Evolutionary conservation across 2,113 vertebrate genomes (phyloP), one percentile per base, ranked within the genome.

Genomic region (Oreochromis niloticus): DNA sequence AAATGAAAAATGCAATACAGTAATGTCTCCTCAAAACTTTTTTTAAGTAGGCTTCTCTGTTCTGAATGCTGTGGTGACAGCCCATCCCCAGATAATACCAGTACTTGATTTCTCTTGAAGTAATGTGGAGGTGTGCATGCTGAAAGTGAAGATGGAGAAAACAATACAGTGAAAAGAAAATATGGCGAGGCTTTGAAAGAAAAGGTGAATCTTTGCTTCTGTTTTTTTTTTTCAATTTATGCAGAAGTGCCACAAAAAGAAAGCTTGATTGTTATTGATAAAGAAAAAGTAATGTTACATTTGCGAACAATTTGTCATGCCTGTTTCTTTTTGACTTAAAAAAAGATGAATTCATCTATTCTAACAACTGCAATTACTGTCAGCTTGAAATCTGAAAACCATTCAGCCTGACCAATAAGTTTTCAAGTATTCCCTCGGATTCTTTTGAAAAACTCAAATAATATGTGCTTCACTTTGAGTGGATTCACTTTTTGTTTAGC

Each of bases 361-460:
- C 46, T 80, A 91, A 92, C 81, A 84, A 66, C 83, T 84, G 87
- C 88, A 89, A 90, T 93, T 93, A 93, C 89, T 84, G 89, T 78
- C 87, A 85, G 48, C 73, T 39, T 73, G 75, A 91, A 80, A 89
- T 90, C 41, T 81, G 84, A 82, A 73, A 87, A 19, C 30, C 71
- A 56, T 90, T n/a, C n/a, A 56, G 81, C 55, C 11, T 22, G 1
- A 9, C 16, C 61, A 24, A 50, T 75, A 68, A 24, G 6, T 59
- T 57, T 80, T 75, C 32, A 41, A 61, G 48, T 43, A 50, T 81
- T 88, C 63, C 50, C 24, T 36, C n/a, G 13, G 32, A 50, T 56
- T 71, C 79, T 84, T 81, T 66, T 17, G 6, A 81, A 84, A 88
- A 71, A 27, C 52, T 57, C 6, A 13, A 22, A 32, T 50, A 54